phyloP scores from a whole-genome alignment of 2,888 invertebrate species.

The Crocallis elinguaria region DNA sequence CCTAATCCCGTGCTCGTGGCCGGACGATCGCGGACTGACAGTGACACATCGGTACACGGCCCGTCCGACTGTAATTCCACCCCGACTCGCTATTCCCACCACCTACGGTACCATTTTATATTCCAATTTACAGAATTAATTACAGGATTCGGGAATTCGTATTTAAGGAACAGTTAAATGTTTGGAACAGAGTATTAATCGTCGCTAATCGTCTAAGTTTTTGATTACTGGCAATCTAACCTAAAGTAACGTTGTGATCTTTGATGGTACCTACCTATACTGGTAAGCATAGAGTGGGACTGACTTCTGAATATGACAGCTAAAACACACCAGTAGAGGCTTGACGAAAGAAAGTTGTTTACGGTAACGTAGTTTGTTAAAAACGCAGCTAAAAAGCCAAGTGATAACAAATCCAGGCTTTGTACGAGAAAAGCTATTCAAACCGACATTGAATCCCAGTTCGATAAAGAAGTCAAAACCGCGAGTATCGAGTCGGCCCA shows the following conservation, averaged over 20 bases:
- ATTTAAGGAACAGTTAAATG: constrained; percentile 10
- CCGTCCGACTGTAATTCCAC: constrained; percentile 82
- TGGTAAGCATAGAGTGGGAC: too few relatives aligned
- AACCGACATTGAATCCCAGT: constrained; percentile 64
- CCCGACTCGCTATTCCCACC: constrained; percentile 55
- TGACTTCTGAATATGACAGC: too few relatives aligned
- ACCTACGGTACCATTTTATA: constrained; percentile 63
- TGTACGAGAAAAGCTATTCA: constrained; percentile 34
- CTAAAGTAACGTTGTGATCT: too few relatives aligned
- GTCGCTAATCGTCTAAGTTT: too few relatives aligned
- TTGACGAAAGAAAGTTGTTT: too few relatives aligned
- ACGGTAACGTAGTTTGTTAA: too few relatives aligned
- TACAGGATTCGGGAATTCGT: constrained; percentile 37
- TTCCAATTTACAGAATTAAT: constrained; percentile 66
- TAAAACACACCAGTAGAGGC: too few relatives aligned
- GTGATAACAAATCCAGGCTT: constrained; percentile 33
- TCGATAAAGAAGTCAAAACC: constrained; percentile 79
- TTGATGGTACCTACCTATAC: too few relatives aligned
- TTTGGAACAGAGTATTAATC: constrained; percentile 2
- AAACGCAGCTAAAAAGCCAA: too few relatives aligned
- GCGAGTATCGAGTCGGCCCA: constrained; percentile 76
- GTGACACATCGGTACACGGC: constrained; percentile 84
- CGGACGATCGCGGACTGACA: constrained; percentile 76
- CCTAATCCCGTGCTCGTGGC: constrained; percentile 71
- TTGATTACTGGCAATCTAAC: too few relatives aligned